Evolutionary conservation across 2,113 vertebrate genomes (phyloP), one percentile per base, ranked within the genome.

Genomic region (Thalassarche chlororhynchos): DNA sequence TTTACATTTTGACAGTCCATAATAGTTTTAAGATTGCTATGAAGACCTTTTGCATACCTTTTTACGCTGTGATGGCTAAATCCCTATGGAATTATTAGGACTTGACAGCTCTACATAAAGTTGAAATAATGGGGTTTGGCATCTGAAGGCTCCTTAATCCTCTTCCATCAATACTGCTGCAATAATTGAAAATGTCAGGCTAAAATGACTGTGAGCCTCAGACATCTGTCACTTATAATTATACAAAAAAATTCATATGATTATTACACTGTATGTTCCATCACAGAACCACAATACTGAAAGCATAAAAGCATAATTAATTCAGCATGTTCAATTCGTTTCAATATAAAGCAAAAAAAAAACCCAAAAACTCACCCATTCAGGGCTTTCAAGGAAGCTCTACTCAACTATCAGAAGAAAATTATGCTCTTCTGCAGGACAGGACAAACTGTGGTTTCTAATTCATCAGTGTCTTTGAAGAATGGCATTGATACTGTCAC

Each of bases 81-180:
- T 93, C 78, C 19, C 82, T 81, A 68, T 18, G 42, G 94, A 97
- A 96, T 97, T 98, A 97, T 94, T 96, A 97, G 64, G 49, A 55
- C 74, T 91, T 97, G 98, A 98, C 97, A 98, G 97, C 84, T 97
- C 84, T 93, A 94, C 75, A 94, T 97, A 97, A 98, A 98, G 66
- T 89, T 98, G 84, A 98, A 98, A 98, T 98, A 98, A 98, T 97
- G 76, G 89, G 28, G 80, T 97, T 97, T 98, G 97, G 87, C 97
- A 97, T 92, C 75, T 90, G 87, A 98, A 60, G 78, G 57, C 44
- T 95, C 88, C 90, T 97, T 97, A 94, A 97, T 97, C 92, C 86
- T 97, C 84, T 95, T 97, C 91, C 81, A 92, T 98, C 98, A 96
- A 96, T 98, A 96, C 24, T 84, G 66, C 95, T 80, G 78, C 91